These are phyloP conservation scores for Geotrupes spiniger DNA, from an alignment of 2,888 invertebrate species.

Conservation along the genomic window DNA sequence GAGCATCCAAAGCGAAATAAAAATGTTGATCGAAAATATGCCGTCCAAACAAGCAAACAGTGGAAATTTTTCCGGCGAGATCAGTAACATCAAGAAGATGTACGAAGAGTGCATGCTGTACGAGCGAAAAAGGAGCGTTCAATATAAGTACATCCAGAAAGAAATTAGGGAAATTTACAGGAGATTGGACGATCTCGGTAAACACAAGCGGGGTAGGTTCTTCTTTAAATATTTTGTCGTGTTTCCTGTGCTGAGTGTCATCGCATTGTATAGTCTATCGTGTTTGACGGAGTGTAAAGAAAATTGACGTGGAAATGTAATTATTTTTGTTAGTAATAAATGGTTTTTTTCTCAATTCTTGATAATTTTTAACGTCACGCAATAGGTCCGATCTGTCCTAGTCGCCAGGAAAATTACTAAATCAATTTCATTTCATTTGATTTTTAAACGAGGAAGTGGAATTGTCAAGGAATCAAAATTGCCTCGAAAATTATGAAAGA, in stretches of 20 bases:
- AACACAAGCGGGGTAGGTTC: slow-evolving; percentile 6
- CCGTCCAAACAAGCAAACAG: background rate
- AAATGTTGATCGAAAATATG: slow-evolving; percentile 8
- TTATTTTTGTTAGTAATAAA: too few relatives aligned
- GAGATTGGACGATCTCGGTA: slow-evolving; percentile 2
- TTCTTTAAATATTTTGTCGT: slow-evolving; percentile 9
- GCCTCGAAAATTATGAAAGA: too few relatives aligned
- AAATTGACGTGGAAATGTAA: background rate
- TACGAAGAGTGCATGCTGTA: slow-evolving; percentile 7
- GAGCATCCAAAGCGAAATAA: slow-evolving; percentile 11
- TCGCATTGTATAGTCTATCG: slow-evolving; percentile 6
- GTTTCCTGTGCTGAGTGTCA: slow-evolving; percentile 9
- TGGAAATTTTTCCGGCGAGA: background rate
- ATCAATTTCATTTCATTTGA: too few relatives aligned
- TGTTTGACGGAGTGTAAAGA: slow-evolving; percentile 8
- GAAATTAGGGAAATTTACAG: slow-evolving; percentile 9
- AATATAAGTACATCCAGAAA: slow-evolving; percentile 12
- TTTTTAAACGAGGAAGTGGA: too few relatives aligned
- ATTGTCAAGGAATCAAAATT: too few relatives aligned
- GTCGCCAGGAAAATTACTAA: too few relatives aligned
- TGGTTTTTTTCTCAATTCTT: too few relatives aligned
- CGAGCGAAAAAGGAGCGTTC: slow-evolving; percentile 6
- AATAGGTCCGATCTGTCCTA: too few relatives aligned
- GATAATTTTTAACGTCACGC: too few relatives aligned
- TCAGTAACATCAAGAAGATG: background rate